Evolutionary conservation across 2,888 invertebrate genomes (phyloP), one percentile per base, ranked within the genome.

Genomic region (Parnassius orleans): DNA sequence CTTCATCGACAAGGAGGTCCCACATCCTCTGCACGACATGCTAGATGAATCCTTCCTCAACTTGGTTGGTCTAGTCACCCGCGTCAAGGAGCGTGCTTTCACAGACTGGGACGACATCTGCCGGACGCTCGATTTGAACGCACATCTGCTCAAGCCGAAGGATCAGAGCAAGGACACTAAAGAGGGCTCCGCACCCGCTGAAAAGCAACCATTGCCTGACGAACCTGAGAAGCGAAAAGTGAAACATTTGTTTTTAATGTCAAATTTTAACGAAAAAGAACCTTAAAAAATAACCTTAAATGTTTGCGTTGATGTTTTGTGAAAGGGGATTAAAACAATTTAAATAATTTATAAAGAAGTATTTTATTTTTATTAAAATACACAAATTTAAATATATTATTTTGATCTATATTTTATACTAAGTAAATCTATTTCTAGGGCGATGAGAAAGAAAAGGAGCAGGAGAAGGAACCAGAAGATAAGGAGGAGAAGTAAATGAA

Each of bases 81-180:
- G 98, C 82, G 95, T 98, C 93, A 98, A 97, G 93, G 96, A 96
- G 78, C 93, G 95, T 72, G 97, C 97, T 81, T 98, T 96, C 93
- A 94, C 95, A 63, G 98, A 98, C 84, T 98, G 98, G 98, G 97
- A 97, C 65, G 96, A 97, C 77, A 96, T 98, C 75, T 96, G 96
- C 92, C 94, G 95, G 77, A 95, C 95, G 60, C 92, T 96, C 72
- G 97, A 97, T 81, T 92, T 96, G 77, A 96, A 96, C 87, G 95
- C 97, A 63, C 96, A 96, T 82, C 93, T 96, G 79, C 96, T 97
- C 71, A 97, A 97, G 87, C 95, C 96, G 67, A 68, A 68, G 62
- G 69, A 75, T 67, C 96, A 97, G 87, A 96, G 96, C 46, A 87
- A 87, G 68, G 96, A 96, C 74, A 94, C 94, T 72, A 95, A 95